These are phyloP conservation scores for Hermetia illucens DNA, from an alignment of 1,140 invertebrate species.

Conservation along the genomic window DNA sequence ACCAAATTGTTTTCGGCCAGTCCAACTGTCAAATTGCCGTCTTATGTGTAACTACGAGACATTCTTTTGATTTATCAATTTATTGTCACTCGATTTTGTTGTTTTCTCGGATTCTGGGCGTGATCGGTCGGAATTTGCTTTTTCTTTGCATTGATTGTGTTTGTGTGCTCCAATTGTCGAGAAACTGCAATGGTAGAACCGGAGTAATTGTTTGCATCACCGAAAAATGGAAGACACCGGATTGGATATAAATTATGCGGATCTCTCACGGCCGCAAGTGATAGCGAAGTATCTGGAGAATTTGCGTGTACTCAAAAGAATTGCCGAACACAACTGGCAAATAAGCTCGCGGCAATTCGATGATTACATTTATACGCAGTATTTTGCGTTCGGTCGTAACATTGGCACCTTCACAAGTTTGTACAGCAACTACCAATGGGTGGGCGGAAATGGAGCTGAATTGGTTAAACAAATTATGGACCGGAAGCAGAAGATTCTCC, in stretches of 20 bases:
- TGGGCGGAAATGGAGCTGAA: conserved; percentile 16
- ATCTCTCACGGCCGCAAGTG: conserved; percentile 20
- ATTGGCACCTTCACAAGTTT: too few relatives aligned
- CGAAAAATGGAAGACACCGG: conserved; percentile 10
- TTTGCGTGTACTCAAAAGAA: conserved; percentile 14
- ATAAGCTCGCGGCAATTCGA: conserved; percentile 22
- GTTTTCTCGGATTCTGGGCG: too few relatives aligned
- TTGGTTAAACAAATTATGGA: conserved; percentile 23
- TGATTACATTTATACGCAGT: conserved; percentile 24
- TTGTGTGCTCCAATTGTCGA: too few relatives aligned
- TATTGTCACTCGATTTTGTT: too few relatives aligned
- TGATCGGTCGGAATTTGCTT: too few relatives aligned
- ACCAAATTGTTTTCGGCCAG: too few relatives aligned
- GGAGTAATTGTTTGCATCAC: too few relatives aligned
- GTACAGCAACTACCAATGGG: conserved; percentile 5
- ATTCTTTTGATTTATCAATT: too few relatives aligned
- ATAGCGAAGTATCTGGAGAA: conserved; percentile 18
- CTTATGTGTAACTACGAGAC: too few relatives aligned
- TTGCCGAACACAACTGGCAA: conserved; percentile 19
- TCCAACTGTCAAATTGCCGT: too few relatives aligned
- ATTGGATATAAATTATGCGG: conserved; percentile 19
- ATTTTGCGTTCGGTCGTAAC: conserved; percentile 13
- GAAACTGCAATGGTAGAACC: too few relatives aligned
- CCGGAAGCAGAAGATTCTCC: conserved; percentile 22
- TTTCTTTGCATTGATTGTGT: too few relatives aligned